Conservation (phyloP, 2,113 vertebrate species). For the Plestiodon gilberti region DNA sequence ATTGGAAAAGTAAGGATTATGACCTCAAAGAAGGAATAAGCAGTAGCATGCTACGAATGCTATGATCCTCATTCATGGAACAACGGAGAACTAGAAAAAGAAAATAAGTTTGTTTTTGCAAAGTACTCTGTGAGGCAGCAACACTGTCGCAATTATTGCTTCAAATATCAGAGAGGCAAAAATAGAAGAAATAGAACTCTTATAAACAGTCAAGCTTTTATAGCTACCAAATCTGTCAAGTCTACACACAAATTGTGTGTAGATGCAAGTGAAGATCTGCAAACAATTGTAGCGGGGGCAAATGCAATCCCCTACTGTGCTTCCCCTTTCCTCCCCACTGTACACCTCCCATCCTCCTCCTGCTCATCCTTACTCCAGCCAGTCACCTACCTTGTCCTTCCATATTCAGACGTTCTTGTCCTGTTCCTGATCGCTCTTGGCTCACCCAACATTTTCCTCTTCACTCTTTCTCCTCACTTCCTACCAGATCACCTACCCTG, state of each 20-base stretch:
- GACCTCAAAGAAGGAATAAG: conserved; percentile 11
- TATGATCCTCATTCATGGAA: not conserved
- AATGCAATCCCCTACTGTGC: not conserved
- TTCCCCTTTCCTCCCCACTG: not conserved
- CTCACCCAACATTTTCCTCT: too few relatives aligned
- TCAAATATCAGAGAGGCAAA: not conserved
- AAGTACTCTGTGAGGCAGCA: not conserved
- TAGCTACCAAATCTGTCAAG: not conserved
- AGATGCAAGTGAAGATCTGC: not conserved
- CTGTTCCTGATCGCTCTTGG: too few relatives aligned
- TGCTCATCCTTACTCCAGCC: not conserved
- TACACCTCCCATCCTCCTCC: not conserved
- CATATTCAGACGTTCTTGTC: too few relatives aligned
- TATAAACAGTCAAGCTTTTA: not conserved
- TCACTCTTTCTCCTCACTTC: not conserved
- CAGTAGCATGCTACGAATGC: conserved; percentile 16
- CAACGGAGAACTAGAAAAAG: not conserved
- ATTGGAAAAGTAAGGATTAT: conserved; percentile 13
- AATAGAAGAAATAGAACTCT: not conserved
- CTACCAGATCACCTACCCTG: not conserved
- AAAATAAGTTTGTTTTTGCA: conserved; percentile 7
- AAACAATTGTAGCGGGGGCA: not conserved
- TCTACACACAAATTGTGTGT: not conserved
- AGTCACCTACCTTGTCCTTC: not conserved
- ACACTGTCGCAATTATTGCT: not conserved